Percentiles rank a stretch among this genome's conserved stretches.
These are phyloP conservation scores for Paralichthys olivaceus DNA, from an alignment of 2,113 vertebrate genomes.

Conservation along the genomic window DNA sequence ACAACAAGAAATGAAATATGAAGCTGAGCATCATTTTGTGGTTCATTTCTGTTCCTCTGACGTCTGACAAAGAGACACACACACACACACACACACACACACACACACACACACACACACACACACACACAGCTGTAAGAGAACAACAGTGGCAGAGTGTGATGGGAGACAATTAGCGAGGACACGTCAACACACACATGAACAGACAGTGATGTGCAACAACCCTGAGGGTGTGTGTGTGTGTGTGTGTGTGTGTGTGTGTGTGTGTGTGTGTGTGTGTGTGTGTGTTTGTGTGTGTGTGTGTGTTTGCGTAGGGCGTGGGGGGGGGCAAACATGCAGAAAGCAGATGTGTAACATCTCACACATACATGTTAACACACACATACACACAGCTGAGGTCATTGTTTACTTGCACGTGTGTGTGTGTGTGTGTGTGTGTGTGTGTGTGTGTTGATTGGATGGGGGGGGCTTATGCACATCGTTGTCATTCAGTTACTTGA, in stretches of 20 bases:
- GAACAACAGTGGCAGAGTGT: slow-evolving; percentile 16
- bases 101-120: not conserved
- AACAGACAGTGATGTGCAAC: slow-evolving; percentile 47
- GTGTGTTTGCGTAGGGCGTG: not conserved
- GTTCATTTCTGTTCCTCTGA: no score
- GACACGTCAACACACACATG: slow-evolving; percentile 55
- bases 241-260: slow-evolving; percentile 3
- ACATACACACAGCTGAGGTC: slow-evolving; percentile 37
- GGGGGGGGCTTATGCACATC: not conserved
- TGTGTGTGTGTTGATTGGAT: not conserved
- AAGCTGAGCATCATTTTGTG: no score
- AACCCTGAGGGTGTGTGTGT: slow-evolving; percentile 27
- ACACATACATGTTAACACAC: slow-evolving; percentile 45
- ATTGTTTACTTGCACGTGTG: not conserved
- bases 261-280: not conserved
- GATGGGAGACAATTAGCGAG: slow-evolving; percentile 63
- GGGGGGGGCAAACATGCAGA: slow-evolving; percentile 27
- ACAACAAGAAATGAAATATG: no score
- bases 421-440: slow-evolving; percentile 4
- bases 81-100: not conserved
- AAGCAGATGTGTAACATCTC: slow-evolving; percentile 57
- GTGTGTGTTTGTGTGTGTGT: not conserved
- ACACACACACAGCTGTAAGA: not conserved
- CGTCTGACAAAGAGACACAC: no score
- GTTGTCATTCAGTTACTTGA: not conserved